Evolutionary conservation across 1,140 invertebrate genomes (phyloP).

Genomic region (Trichomalopsis sarcophagae): DNA sequence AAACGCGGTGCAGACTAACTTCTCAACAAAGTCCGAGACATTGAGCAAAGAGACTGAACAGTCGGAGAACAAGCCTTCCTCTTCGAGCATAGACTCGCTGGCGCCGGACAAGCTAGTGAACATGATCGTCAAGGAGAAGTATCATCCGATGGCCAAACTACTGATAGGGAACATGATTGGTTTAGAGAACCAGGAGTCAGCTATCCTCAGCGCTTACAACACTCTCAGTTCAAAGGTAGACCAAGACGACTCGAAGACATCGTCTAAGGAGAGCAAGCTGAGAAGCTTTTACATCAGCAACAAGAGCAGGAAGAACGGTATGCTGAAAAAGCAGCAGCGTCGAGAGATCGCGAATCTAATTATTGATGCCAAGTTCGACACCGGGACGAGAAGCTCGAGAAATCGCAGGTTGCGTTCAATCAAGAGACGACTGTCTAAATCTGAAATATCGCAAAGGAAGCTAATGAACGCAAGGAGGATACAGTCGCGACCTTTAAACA

Average conservation of each 20-base stretch:
- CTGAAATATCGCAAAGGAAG: slow-evolving; percentile 39
- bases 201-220: slow-evolving; percentile 59
- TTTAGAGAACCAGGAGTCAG: slow-evolving; percentile 60
- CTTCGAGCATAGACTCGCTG: slow-evolving; percentile 57
- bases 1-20: not conserved
- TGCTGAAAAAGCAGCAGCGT: slow-evolving; percentile 60
- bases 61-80: not conserved
- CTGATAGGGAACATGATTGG: slow-evolving; percentile 71
- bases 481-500: slow-evolving; percentile 42
- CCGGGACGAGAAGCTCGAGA: slow-evolving; percentile 59
- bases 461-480: slow-evolving; percentile 33
- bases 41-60: slow-evolving; percentile 44
- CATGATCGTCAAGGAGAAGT: slow-evolving; percentile 65
- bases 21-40: slow-evolving; percentile 15
- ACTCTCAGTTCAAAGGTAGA: slow-evolving; percentile 54
- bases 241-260: slow-evolving; percentile 40
- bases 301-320: slow-evolving; percentile 45
- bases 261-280: slow-evolving; percentile 51
- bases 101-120: slow-evolving; percentile 68
- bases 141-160: slow-evolving; percentile 68
- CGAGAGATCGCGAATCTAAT: slow-evolving; percentile 66
- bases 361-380: slow-evolving; percentile 67
- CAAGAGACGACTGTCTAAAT: slow-evolving; percentile 43
- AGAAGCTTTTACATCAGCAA: slow-evolving; percentile 48
- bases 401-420: slow-evolving; percentile 53